phyloP scores from a whole-genome alignment of 2,888 invertebrate genomes.

The Drosophila pseudotalamancana region DNA sequence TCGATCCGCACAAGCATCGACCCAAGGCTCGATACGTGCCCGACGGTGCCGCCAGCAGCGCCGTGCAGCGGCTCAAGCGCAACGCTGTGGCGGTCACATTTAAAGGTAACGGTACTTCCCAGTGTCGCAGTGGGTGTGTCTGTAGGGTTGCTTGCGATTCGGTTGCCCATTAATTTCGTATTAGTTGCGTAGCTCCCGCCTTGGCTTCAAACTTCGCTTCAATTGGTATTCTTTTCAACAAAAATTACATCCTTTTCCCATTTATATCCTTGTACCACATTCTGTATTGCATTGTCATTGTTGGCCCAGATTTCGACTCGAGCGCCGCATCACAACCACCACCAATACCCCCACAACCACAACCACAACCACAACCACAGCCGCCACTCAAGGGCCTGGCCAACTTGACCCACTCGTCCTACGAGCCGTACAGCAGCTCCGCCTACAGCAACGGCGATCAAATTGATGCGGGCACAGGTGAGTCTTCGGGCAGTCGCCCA shows the following conservation, averaged over 20 bases:
- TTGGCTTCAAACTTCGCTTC: constrained; percentile 16
- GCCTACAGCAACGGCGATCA: constrained; percentile 44
- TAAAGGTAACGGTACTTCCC: constrained; percentile 72
- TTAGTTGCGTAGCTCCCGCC: no score
- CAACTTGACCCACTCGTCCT: constrained; percentile 67
- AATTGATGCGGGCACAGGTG: constrained; percentile 44
- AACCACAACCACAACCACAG: constrained; percentile 86
- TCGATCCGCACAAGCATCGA: constrained; percentile 90
- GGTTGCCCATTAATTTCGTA: constrained; percentile 20
- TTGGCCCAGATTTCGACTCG: constrained; percentile 79
- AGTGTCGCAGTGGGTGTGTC: constrained; percentile 44
- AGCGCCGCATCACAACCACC: constrained; percentile 78
- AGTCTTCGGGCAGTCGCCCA: constrained; percentile 16
- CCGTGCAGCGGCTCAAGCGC: constrained; percentile 63
- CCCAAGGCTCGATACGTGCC: constrained; percentile 92
- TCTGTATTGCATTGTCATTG: constrained; percentile 50
- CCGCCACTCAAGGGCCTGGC: constrained; percentile 88
- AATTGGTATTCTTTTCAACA: constrained; percentile 50
- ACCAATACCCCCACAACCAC: constrained; percentile 86
- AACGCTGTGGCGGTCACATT: constrained; percentile 79
- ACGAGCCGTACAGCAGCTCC: constrained; percentile 84
- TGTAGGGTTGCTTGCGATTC: constrained; percentile 24
- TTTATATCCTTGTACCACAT: constrained; percentile 45
- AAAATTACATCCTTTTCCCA: no score
- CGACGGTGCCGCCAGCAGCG: constrained; percentile 85